phyloP scores from a whole-genome alignment of 2,797 vertebrate species.

The Urophycis tenuis region DNA sequence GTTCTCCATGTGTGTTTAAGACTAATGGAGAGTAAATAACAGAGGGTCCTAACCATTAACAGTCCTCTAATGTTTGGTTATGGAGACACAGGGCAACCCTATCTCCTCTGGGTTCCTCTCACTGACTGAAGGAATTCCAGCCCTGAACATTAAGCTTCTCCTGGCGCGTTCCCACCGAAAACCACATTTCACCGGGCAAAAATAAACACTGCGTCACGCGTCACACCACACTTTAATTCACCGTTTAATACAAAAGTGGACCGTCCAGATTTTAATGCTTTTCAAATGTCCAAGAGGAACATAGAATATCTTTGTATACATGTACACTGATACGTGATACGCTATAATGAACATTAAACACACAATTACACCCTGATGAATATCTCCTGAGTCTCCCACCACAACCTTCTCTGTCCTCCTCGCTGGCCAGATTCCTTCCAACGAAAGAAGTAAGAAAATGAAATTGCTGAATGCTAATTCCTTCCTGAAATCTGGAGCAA shows the following conservation, averaged over 20 bases:
- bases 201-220: neutral
- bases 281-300: slow-evolving; percentile 1
- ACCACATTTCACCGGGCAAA: slow-evolving; percentile 16
- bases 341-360: slow-evolving; percentile 1
- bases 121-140: slow-evolving; percentile 58
- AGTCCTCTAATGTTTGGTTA: slow-evolving; percentile 70
- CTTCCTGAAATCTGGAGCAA: slow-evolving; percentile 17
- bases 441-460: slow-evolving; percentile 10
- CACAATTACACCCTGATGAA: neutral
- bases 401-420: neutral
- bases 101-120: slow-evolving; percentile 59
- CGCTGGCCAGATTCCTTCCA: slow-evolving; percentile 3
- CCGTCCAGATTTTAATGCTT: slow-evolving; percentile 3
- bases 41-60: slow-evolving; percentile 90
- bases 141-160: slow-evolving; percentile 41
- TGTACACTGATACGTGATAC: neutral
- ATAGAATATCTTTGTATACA: neutral
- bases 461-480: slow-evolving; percentile 9
- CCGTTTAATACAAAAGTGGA: neutral
- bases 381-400: neutral
- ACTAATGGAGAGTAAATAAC: slow-evolving; percentile 85
- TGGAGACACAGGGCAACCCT: slow-evolving; percentile 66
- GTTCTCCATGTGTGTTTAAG: slow-evolving; percentile 51
- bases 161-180: slow-evolving; percentile 31
- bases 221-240: slow-evolving; percentile 3